A percentile compares a stretch with the other conserved stretches of the same genome.
Conservation (phyloP, 2,113 vertebrate genomes). For the Nasalis larvatus region DNA sequence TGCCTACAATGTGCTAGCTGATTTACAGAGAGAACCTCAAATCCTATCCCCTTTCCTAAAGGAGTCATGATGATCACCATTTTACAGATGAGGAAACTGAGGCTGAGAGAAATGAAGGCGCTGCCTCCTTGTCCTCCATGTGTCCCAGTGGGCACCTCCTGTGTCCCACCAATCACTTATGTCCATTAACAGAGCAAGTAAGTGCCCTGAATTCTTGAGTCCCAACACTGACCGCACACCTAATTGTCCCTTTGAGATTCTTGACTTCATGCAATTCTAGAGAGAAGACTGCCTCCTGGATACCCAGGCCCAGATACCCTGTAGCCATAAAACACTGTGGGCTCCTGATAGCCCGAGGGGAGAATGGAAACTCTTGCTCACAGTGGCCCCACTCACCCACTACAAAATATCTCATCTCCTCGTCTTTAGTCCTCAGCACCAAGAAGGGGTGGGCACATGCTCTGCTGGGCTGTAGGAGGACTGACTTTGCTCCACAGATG, state of each 20-base stretch:
- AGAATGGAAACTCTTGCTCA: background rate
- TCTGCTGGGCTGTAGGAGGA: background rate
- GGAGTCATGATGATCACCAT: background rate
- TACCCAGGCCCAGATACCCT: background rate
- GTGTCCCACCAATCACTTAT: background rate
- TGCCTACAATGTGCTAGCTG: background rate
- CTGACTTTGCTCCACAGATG: background rate
- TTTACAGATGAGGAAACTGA: background rate
- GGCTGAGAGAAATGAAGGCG: background rate
- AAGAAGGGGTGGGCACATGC: fast-evolving
- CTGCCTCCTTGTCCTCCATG: background rate
- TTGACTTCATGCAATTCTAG: background rate
- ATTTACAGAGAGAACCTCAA: background rate
- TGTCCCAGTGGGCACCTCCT: background rate
- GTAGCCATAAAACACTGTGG: fast-evolving
- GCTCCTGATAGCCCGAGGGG: background rate
- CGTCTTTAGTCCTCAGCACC: background rate
- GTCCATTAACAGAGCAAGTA: background rate
- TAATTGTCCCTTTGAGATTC: background rate
- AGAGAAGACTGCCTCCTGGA: fast-evolving
- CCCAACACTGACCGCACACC: background rate
- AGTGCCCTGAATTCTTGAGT: background rate
- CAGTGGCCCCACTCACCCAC: background rate
- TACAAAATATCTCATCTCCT: background rate
- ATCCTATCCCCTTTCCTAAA: background rate